phyloP scores from a whole-genome alignment of 2,888 invertebrate genomes.

The Phaedon cochleariae region DNA sequence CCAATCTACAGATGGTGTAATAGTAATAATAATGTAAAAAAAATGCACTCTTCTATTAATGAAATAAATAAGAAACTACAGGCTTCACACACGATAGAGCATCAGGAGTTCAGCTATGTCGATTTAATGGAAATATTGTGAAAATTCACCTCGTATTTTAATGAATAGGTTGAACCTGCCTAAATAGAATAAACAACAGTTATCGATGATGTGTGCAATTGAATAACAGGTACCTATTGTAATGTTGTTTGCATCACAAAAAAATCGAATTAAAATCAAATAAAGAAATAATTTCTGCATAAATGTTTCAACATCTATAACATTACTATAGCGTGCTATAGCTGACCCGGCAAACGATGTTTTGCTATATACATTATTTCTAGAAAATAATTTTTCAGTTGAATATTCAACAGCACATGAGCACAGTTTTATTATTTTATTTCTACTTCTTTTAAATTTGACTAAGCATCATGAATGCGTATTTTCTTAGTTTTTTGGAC shows the following conservation, averaged over 20 bases:
- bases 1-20: not conserved
- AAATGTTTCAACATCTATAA: too few species aligned
- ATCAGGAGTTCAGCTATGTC: not conserved
- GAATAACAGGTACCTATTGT: not conserved
- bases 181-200: not conserved
- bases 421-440: too few species aligned
- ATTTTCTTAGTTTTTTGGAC: too few species aligned
- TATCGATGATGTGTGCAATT: not conserved
- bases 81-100: conserved; percentile 3
- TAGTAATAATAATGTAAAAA: not conserved
- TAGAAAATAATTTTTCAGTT: too few species aligned
- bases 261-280: not conserved
- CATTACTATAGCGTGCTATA: too few species aligned
- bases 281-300: not conserved
- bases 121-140: not conserved
- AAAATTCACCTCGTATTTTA: conserved; percentile 6
- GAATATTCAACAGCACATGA: too few species aligned
- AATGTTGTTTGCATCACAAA: not conserved
- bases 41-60: not conserved
- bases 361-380: too few species aligned
- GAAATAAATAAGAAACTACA: not conserved
- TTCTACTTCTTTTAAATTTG: too few species aligned
- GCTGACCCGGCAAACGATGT: too few species aligned
- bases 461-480: too few species aligned
- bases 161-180: not conserved